A percentile compares a stretch with the other conserved stretches of the same genome.
Conservation (phyloP, 1,140 invertebrate genomes). For the Panagrolaimus sp. region DNA sequence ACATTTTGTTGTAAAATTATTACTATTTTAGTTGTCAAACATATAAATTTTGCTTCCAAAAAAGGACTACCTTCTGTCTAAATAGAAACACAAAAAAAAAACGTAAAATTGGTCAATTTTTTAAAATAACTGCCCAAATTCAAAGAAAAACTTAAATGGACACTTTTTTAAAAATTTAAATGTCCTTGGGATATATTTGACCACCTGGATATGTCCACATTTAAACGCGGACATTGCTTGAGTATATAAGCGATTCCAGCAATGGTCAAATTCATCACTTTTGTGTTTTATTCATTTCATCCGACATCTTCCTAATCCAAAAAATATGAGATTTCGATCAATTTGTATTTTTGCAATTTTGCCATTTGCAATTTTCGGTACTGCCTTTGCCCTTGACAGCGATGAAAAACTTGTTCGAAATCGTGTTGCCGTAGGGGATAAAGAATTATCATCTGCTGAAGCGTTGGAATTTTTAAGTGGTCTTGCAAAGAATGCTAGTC, state of each 20-base stretch:
- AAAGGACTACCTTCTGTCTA: too few relatives aligned
- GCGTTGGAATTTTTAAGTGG: too few relatives aligned
- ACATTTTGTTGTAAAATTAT: too few relatives aligned
- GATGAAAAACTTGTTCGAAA: constrained; percentile 9
- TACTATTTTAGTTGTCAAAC: too few relatives aligned
- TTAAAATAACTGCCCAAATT: too few relatives aligned
- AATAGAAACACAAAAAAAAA: too few relatives aligned
- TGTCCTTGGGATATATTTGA: neutral
- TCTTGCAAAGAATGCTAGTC: too few relatives aligned
- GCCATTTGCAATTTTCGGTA: neutral
- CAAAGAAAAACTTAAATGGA: too few relatives aligned
- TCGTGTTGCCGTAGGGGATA: neutral
- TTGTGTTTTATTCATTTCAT: neutral
- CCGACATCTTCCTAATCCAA: neutral
- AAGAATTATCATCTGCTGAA: neutral
- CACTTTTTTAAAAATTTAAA: too few relatives aligned
- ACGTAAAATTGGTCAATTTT: too few relatives aligned
- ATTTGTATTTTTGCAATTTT: neutral
- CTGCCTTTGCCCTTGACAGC: constrained; percentile 3
- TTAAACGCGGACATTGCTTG: neutral
- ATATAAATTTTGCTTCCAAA: too few relatives aligned
- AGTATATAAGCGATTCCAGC: neutral
- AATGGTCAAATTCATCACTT: neutral
- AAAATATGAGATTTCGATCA: neutral
- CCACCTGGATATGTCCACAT: neutral